phyloP scores from a whole-genome alignment of 2,888 invertebrate genomes.

The Yponomeuta sedellus region DNA sequence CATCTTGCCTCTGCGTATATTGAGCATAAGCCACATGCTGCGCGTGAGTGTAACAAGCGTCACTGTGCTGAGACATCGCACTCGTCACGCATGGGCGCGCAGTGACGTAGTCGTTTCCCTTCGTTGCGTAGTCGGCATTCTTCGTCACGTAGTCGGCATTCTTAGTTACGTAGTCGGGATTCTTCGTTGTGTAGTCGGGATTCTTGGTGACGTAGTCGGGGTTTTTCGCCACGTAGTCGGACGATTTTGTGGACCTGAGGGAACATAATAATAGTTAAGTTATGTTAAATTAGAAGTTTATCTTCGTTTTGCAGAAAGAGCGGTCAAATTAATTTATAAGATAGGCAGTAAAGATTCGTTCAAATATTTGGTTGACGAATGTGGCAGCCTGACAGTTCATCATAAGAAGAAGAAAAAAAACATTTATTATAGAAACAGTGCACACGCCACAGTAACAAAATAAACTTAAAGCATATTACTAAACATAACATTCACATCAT shows the following conservation, averaged over 20 bases:
- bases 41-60: slow-evolving; percentile 56
- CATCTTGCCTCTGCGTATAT: slow-evolving; percentile 58
- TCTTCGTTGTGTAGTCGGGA: neutral
- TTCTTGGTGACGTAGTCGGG: neutral
- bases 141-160: neutral
- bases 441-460: too few relatives aligned
- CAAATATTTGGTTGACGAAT: too few relatives aligned
- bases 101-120: slow-evolving; percentile 43
- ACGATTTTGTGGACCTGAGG: slow-evolving; percentile 32
- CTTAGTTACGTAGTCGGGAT: neutral
- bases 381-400: too few relatives aligned
- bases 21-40: slow-evolving; percentile 48
- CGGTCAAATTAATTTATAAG: too few relatives aligned
- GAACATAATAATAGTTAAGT: neutral
- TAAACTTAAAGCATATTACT: too few relatives aligned
- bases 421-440: too few relatives aligned
- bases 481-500: too few relatives aligned
- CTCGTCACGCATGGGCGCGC: slow-evolving; percentile 43
- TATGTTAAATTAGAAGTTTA: too few relatives aligned
- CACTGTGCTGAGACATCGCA: slow-evolving; percentile 45
- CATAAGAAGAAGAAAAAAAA: too few relatives aligned
- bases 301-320: too few relatives aligned
- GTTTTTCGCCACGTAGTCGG: slow-evolving; percentile 21
- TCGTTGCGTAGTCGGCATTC: neutral
- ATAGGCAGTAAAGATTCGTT: too few relatives aligned